Evolutionary conservation across 2,797 vertebrate genomes (phyloP).

Genomic region (Synanceia verrucosa): DNA sequence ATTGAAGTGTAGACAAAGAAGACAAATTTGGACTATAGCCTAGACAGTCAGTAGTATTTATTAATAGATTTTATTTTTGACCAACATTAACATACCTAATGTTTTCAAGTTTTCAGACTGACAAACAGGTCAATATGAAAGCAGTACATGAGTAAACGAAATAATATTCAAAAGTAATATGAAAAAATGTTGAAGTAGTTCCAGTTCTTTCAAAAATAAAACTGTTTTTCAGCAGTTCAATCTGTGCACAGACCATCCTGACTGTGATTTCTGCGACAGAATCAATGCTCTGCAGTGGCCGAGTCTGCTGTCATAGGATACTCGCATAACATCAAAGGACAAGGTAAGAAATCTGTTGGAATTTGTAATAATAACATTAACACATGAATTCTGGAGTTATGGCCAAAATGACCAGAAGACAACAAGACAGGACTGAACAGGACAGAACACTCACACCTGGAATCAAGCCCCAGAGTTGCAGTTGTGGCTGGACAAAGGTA

Average conservation of each 20-base stretch:
- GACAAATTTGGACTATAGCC: not conserved
- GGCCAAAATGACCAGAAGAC: not conserved
- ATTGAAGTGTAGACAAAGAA: not conserved
- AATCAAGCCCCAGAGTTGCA: not conserved
- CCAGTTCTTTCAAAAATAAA: not conserved
- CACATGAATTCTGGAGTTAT: too few species aligned
- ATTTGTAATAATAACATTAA: too few species aligned
- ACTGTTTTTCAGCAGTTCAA: not conserved
- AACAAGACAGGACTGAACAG: not conserved
- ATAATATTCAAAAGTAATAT: not conserved
- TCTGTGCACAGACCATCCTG: not conserved
- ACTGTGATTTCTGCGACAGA: slow-evolving; percentile 74
- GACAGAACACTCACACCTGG: fast-evolving
- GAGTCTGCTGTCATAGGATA: slow-evolving; percentile 93
- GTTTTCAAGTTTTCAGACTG: not conserved
- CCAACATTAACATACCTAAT: not conserved
- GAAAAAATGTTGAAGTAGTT: not conserved
- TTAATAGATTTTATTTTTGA: not conserved
- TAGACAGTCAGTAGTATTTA: not conserved
- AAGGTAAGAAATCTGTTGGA: slow-evolving; percentile 80
- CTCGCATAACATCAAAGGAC: slow-evolving; percentile 92
- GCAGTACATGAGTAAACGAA: not conserved
- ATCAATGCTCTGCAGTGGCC: slow-evolving; percentile 88
- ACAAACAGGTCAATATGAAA: not conserved
- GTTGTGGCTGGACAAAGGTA: not conserved